A percentile compares a stretch with the other conserved stretches of the same genome.
Evolutionary conservation across 2,888 invertebrate genomes (phyloP).

Genomic region (Volucella inanis): DNA sequence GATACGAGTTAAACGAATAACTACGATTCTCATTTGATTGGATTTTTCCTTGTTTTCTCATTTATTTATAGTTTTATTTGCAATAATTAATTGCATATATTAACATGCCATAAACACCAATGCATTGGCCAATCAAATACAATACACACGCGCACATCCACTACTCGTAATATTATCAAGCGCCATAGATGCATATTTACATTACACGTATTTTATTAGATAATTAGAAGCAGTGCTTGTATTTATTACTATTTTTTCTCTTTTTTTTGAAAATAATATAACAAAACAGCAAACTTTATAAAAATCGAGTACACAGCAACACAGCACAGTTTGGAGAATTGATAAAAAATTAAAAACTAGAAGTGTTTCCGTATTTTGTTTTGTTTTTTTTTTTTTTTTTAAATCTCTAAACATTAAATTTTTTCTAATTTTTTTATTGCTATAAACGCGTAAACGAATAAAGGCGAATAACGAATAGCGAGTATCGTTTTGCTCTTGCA

Average conservation of each 20-base stretch:
- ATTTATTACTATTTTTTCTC: not conserved
- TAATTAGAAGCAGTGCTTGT: constrained; percentile 64
- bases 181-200: constrained; percentile 46
- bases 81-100: constrained; percentile 70
- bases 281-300: constrained; percentile 47
- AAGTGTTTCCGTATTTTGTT: constrained; percentile 24
- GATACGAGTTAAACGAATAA: not conserved
- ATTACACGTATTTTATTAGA: constrained; percentile 69
- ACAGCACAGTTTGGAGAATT: constrained; percentile 8
- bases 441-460: constrained; percentile 21
- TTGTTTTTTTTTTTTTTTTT: not conserved
- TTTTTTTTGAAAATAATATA: constrained; percentile 23
- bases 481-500: constrained; percentile 37
- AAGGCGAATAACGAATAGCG: not conserved
- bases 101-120: constrained; percentile 38
- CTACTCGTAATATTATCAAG: constrained; percentile 62
- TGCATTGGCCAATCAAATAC: constrained; percentile 4
- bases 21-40: constrained; percentile 45
- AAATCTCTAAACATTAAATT: too few relatives aligned
- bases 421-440: constrained; percentile 2
- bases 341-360: constrained; percentile 10
- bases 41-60: constrained; percentile 49
- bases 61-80: constrained; percentile 61
- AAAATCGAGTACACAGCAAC: constrained; percentile 15
- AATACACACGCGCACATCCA: constrained; percentile 29